Evolutionary conservation across 2,113 vertebrate species (phyloP).

Genomic region (Elanoides forficatus): DNA sequence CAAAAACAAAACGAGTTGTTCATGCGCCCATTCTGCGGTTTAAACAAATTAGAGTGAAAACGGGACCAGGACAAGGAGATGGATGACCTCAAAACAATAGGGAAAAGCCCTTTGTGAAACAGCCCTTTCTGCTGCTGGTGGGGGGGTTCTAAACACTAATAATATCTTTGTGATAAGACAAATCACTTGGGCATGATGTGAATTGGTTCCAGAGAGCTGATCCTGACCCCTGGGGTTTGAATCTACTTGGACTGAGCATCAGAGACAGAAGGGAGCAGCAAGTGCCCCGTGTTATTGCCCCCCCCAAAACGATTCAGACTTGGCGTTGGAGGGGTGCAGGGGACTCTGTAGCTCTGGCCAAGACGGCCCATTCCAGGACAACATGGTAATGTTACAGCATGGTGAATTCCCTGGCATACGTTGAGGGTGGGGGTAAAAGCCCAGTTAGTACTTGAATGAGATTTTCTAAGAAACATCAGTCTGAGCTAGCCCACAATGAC

Average conservation of each 20-base stretch:
- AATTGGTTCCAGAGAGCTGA: neutral
- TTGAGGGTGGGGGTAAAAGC: neutral
- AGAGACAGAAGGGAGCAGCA: neutral
- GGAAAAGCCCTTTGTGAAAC: neutral
- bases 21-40: neutral
- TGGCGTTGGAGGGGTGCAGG: neutral
- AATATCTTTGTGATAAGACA: neutral
- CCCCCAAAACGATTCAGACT: neutral
- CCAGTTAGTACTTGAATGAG: neutral
- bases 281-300: neutral
- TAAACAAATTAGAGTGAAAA: slow-evolving; percentile 59
- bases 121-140: neutral
- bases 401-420: neutral
- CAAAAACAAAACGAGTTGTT: slow-evolving; percentile 34
- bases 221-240: neutral
- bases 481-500: neutral
- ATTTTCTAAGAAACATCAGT: neutral
- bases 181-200: neutral
- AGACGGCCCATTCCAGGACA: neutral
- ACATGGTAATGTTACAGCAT: neutral
- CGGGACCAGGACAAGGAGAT: slow-evolving; percentile 4
- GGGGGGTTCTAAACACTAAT: neutral
- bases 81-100: slow-evolving; percentile 39
- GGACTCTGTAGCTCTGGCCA: neutral
- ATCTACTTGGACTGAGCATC: neutral